phyloP scores from a whole-genome alignment of 2,113 vertebrate genomes.

The Neolamprologus cancellatus region DNA sequence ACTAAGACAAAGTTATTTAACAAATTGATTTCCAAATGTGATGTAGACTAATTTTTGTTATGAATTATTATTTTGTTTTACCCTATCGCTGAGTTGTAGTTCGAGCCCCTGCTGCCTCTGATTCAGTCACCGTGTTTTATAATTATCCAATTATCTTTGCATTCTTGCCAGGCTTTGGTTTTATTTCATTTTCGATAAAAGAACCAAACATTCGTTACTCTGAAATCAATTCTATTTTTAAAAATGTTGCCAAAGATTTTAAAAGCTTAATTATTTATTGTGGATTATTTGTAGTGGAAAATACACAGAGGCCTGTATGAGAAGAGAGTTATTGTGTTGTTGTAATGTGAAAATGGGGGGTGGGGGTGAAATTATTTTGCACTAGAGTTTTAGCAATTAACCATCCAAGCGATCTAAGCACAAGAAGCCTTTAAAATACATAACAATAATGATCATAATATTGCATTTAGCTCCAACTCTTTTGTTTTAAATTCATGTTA shows the following conservation, averaged over 20 bases:
- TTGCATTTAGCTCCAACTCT: not conserved
- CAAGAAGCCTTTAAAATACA: not conserved
- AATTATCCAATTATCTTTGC: not conserved
- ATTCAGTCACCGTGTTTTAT: not conserved
- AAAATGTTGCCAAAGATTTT: not conserved
- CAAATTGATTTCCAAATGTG: not conserved
- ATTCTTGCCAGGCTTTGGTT: not conserved
- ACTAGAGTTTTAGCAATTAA: not conserved
- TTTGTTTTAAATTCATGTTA: not conserved
- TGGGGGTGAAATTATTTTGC: not conserved
- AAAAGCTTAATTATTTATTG: not conserved
- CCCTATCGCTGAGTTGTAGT: not conserved
- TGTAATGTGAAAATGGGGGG: not conserved
- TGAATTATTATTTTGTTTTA: accelerated
- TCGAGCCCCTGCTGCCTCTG: not conserved
- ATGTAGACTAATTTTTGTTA: not conserved
- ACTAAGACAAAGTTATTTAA: not conserved
- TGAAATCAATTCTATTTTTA: not conserved
- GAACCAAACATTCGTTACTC: not conserved
- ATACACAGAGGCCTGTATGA: not conserved
- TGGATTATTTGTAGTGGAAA: not conserved
- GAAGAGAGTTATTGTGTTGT: not conserved
- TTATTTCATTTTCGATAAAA: not conserved
- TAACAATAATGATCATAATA: not conserved
- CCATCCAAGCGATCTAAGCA: not conserved